Evolutionary conservation across 2,113 vertebrate genomes (phyloP), one percentile per base, ranked within the genome.

Genomic region (Scalopus aquaticus): DNA sequence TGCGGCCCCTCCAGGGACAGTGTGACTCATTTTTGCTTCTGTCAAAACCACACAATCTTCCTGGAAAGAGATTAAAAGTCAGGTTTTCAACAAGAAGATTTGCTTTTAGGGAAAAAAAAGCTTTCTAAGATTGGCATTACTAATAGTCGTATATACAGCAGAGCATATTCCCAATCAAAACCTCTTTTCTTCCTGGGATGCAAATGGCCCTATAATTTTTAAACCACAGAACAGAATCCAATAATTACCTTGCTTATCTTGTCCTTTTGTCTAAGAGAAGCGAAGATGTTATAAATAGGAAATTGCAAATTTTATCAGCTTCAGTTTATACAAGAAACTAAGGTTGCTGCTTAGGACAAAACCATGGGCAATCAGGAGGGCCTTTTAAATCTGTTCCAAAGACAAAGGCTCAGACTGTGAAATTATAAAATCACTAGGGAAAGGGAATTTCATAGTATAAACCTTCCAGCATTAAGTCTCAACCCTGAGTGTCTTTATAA

Each of bases 401-500:
- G 83, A 95, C 93, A 96, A 91, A 93, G 89, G 62, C 73, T 93
- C 54, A 85, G 83, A 82, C 67, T 74, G 56, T 62, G 62, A 96
- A 96, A 96, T 93, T 91, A 83, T 74, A 90, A 92, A 96, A 94
- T 93, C 90, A 72, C 87, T 32, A 69, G 72, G 76, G 94, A 93
- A 94, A 88, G 44, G 62, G 62, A 96, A 96, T 96, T 97, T 96
- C 95, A 37, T 72, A 92, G 77, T 69, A 39, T 74, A 95, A 96
- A 87, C 7, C 94, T 95, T 81, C 81, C 67, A 94, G 84, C 56
- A 70, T 88, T 90, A 97, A 92, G 69, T 96, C 89, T 95, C 72
- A 96, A 96, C 70, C 67, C 70, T 35, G 58, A 82, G 60, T 82
- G 46, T 97, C 93, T 96, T 94, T 92, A 93, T 95, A 96, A 97